Conservation (phyloP, 1,140 invertebrate species). For the Hormaphis cornu region DNA sequence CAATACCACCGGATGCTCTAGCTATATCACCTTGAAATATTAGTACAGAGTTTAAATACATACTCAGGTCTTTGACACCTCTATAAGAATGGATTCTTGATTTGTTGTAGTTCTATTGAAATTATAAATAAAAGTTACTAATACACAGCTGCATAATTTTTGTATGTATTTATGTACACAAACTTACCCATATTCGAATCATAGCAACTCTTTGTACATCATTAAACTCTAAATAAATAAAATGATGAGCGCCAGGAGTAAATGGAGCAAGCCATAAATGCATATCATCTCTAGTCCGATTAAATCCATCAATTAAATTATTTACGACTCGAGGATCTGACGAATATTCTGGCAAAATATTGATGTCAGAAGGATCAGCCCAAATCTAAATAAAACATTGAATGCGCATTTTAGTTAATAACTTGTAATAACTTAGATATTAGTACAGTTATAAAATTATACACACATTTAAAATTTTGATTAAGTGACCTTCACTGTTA, state of each 20-base stretch:
- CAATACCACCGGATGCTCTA: slow-evolving; percentile 59
- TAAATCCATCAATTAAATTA: slow-evolving; percentile 61
- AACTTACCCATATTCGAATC: slow-evolving; percentile 67
- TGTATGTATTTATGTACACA: not conserved
- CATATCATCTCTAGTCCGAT: slow-evolving; percentile 62
- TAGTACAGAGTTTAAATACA: slow-evolving; percentile 55
- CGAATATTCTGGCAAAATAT: slow-evolving; percentile 50
- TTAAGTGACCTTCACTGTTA: slow-evolving; percentile 51
- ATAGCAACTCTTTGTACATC: slow-evolving; percentile 53
- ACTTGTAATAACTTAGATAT: not conserved
- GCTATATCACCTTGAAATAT: slow-evolving; percentile 76
- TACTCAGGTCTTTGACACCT: slow-evolving; percentile 59
- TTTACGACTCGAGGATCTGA: slow-evolving; percentile 52
- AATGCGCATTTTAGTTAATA: not conserved
- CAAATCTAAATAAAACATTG: slow-evolving; percentile 44
- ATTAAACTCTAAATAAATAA: slow-evolving; percentile 52
- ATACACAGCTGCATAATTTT: not conserved
- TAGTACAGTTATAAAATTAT: not conserved
- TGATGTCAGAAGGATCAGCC: slow-evolving; percentile 52
- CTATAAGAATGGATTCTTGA: slow-evolving; percentile 70
- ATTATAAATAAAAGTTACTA: slow-evolving; percentile 4
- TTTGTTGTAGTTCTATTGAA: slow-evolving; percentile 73
- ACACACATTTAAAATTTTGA: slow-evolving; percentile 48
- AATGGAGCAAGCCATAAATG: slow-evolving; percentile 66
- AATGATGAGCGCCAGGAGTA: slow-evolving; percentile 48